Evolutionary conservation across 2,888 invertebrate genomes (phyloP), one percentile per base, ranked within the genome.

Genomic region (Agrochola litura): DNA sequence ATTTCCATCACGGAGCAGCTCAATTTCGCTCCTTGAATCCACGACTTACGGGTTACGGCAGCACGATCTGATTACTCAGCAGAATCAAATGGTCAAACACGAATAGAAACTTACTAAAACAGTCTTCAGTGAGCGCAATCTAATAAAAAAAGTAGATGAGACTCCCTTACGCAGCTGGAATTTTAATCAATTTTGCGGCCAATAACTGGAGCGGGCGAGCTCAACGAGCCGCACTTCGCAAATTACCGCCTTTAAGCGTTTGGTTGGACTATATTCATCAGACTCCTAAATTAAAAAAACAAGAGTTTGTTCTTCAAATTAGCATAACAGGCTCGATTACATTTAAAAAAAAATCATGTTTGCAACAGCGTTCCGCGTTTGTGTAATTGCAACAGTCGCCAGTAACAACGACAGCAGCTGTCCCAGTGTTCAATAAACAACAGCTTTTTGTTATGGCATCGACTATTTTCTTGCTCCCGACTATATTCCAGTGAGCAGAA

Each of bases 171-270:
- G 93, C 93, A 92, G 92, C 90, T 86, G 92, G 95, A 95, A 96
- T 96, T 95, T 95, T 95, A 96, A 95, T 96, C 95, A 96, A 95
- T 95, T 95, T 94, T 94, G 95, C 90, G 95, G 94, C 94, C 95
- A 94, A 95, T 95, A 94, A 93, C 92, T 92, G 93, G 83, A 90
- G 91, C 89, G 85, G 85, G 86, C 88, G 88, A 86, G 81, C 91
- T 89, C 90, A 90, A 91, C 92, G 92, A 90, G 90, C 86, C 90
- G 87, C 90, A 90, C 91, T 93, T 94, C 92, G 88, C 94, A 94
- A 95, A 95, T 95, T 95, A 94, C 93, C 92, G 92, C 92, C 92
- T 93, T 92, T 89, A 92, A 94, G 86, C 92, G 91, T 92, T 93
- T 90, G 87, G 91, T 85, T 82, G 82, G 91, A 92, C 92, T 92